A percentile compares a stretch with the other conserved stretches of the same genome.
These are phyloP conservation scores for Parnassius orleans DNA, from an alignment of 2,888 invertebrate genomes.

Conservation along the genomic window DNA sequence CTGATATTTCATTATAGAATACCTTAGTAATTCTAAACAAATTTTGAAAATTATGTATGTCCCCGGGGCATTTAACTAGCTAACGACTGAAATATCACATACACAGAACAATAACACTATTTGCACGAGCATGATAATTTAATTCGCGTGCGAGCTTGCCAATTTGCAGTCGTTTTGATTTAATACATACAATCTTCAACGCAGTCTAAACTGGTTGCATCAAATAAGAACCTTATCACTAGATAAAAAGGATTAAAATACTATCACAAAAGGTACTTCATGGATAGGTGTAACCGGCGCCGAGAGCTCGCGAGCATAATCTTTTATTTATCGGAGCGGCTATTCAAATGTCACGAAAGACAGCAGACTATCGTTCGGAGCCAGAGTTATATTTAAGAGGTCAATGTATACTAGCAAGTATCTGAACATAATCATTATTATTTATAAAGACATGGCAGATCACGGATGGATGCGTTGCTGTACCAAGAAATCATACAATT, in stretches of 20 bases:
- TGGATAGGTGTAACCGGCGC: conserved; percentile 4
- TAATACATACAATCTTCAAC: conserved; percentile 4
- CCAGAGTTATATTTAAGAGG: conserved; percentile 6
- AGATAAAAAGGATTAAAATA: neutral
- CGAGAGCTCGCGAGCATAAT: conserved; percentile 5
- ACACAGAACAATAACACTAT: conserved; percentile 26
- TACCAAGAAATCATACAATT: conserved; percentile 3
- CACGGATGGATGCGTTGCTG: conserved; percentile 3
- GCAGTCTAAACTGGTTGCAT: neutral
- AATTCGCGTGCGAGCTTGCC: conserved; percentile 22
- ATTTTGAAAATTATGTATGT: neutral
- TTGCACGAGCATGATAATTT: conserved; percentile 24
- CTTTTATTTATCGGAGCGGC: conserved; percentile 25
- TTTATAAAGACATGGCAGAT: conserved; percentile 1
- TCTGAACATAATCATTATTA: conserved; percentile 6
- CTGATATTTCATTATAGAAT: too few species aligned
- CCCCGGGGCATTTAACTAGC: neutral
- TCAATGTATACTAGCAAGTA: conserved; percentile 5
- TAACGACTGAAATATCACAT: conserved; percentile 10
- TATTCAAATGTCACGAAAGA: conserved; percentile 24
- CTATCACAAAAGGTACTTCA: neutral
- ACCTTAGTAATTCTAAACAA: too few species aligned
- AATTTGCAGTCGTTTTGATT: conserved; percentile 18
- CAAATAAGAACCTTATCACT: neutral
- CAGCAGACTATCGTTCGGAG: conserved; percentile 15